These are phyloP conservation scores for Apistogramma diplotaenia DNA, from an alignment of 2,113 vertebrate genomes.

Conservation along the genomic window DNA sequence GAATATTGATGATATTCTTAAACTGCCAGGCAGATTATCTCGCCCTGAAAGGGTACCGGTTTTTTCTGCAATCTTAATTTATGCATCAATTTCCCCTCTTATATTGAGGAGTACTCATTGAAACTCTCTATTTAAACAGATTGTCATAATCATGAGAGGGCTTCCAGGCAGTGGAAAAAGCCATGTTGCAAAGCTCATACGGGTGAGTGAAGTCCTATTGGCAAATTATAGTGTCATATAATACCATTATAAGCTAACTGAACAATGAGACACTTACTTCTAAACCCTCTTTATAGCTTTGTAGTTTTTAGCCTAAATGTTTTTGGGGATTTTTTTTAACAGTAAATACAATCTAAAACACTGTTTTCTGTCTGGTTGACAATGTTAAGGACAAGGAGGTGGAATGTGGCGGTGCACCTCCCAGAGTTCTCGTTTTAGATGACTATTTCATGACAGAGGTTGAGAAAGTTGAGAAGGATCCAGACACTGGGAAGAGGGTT, in stretches of 20 bases:
- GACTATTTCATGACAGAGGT: constrained; percentile 99
- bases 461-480: constrained; percentile 93
- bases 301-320: neutral
- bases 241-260: neutral
- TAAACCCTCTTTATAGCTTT: neutral
- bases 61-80: neutral
- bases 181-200: constrained; percentile 97
- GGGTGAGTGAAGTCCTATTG: constrained; percentile 77
- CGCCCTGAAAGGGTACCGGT: constrained; percentile 89
- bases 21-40: constrained; percentile 87
- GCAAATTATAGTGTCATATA: neutral
- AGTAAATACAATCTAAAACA: neutral
- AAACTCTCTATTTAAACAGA: constrained; percentile 78
- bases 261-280: neutral
- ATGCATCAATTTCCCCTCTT: neutral
- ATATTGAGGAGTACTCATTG: neutral
- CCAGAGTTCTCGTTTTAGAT: constrained; percentile 93
- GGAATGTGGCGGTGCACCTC: constrained; percentile 94
- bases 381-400: constrained; percentile 93
- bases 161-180: constrained; percentile 97
- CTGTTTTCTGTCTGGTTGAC: constrained; percentile 1
- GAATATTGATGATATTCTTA: constrained; percentile 96
- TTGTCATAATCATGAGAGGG: constrained; percentile 98
- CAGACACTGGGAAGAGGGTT: constrained; percentile 90
- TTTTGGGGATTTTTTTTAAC: neutral